Base-by-base conservation (phyloP, 1,140 invertebrate genomes). In the Psix sp. region DNA sequence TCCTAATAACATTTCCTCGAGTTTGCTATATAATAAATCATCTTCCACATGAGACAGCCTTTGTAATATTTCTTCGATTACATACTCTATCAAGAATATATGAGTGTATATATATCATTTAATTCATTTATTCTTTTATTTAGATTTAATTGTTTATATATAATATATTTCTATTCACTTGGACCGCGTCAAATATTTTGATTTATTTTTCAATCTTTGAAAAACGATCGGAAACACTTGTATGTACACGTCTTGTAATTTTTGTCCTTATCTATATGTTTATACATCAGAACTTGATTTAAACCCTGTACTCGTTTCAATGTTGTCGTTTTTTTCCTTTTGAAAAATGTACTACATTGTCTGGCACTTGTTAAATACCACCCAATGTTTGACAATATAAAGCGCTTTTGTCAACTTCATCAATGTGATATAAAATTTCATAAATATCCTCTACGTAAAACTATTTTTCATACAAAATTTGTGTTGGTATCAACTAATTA, bases 11-110 rank as follows among this genome's bases (percentile, higher is more conserved):
- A 11, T 46, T 20, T 39, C 20, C 31, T 54, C 46, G 4, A 40
- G 13, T 36, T 38, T 36, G 35, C 51, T 67, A 67, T 67, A 49
- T 43, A 49, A 57, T 67, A 57, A 40, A 31, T 45, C 31, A 54
- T 35, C 46, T 40, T 66, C 49, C 42, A 46, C 48, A 40, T 26
- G 49, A 31, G 45, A 67, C 51, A 67, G 63, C 51, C 63, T 67
- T 67, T 49, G 45, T 51, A 48, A 49, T 67, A 40, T 52, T 52
- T 38, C 29, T 51, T 59, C 42, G 45, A 38, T 73, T 73, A 73
- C 52, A 73, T 63, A 16, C 13, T 65, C 66, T 72, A 72, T 63
- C 66, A 62, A 71, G 66, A 71, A 72, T 72, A 72, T 72, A 72
- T 71, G 52, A 42, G 43, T 71, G 39, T 72, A 52, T 42, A 49